Base-by-base conservation (phyloP, 2,888 invertebrate species). In the Icerya purchasi region DNA sequence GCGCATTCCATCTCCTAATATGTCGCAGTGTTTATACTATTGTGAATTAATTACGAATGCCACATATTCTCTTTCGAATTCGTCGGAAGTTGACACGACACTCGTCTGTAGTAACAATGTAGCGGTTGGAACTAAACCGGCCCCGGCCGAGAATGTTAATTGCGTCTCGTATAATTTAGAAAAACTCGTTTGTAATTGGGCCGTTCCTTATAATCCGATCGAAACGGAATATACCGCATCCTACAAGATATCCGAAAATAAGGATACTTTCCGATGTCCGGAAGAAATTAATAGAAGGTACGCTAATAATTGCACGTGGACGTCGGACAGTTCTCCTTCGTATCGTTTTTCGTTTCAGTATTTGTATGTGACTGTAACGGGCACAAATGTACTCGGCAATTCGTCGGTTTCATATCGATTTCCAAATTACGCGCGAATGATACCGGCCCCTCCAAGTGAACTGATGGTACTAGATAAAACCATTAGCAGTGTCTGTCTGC, bases 131-230 rank as follows among this genome's bases (percentile, higher is more conserved):
- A 73, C 78, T 78, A 72, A 76, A 77, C 76, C 66, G 62, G 50
- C 50, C 8, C 36, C 57, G 5, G 51, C 54, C n/a, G 54, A 23
- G 8, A 79, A 86, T 69, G 87, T 90, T 67, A 72, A 73, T 23
- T 91, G 90, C 68, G 72, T 80, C 56, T 82, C 86, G 14, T 73
- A 77, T 64, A 85, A 89, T 69, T 82, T 84, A 73, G 78, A 82
- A 58, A 78, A 78, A 66, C 72, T 90, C 65, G 81, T 78, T 18
- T 91, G 90, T 68, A 76, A 79, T 1, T 90, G 88, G 82, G 78
- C 76, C 0, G 74, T 76, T 54, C 79, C 80, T 1, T 67, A 74
- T 23, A 72, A 80, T 70, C 77, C 74, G 63, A 71, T 83, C 14
- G 68, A 68, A 21, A 82, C 83, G 1, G 70, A 69, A 5, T 83